phyloP scores from a whole-genome alignment of 2,113 vertebrate species.

The Sula dactylatra region DNA sequence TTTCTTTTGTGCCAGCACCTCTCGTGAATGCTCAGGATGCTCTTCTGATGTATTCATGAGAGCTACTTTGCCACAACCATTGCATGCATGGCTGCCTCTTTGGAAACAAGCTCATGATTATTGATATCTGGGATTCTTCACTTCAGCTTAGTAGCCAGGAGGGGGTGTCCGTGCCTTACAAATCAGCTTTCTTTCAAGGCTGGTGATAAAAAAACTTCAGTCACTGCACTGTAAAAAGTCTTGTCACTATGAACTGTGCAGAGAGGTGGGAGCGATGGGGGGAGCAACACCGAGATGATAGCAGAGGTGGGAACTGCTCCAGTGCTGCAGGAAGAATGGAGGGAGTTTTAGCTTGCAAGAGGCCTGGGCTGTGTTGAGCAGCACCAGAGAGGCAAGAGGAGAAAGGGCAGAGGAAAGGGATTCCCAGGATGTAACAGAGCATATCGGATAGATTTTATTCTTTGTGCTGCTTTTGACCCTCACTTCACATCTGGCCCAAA shows the following conservation, averaged over 20 bases:
- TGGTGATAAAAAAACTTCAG: neutral
- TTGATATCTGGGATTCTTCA: neutral
- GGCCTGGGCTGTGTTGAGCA: neutral
- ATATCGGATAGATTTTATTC: neutral
- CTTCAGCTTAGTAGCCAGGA: conserved; percentile 1
- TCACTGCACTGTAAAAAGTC: rapidly evolving
- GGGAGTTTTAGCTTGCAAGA: neutral
- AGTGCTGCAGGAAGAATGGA: neutral
- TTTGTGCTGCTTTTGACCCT: neutral
- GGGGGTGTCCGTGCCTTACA: conserved; percentile 23
- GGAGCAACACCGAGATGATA: neutral
- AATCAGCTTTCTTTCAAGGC: neutral
- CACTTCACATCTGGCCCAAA: neutral
- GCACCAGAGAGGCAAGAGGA: neutral
- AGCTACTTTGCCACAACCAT: neutral
- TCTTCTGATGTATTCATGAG: conserved; percentile 11
- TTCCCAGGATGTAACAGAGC: neutral
- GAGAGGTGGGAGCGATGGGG: neutral
- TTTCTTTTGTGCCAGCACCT: neutral
- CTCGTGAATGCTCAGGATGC: neutral
- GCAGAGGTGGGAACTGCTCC: neutral
- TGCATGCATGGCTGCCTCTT: neutral
- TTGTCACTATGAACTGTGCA: neutral
- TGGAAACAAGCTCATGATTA: neutral
- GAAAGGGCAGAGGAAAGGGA: neutral